Base-by-base conservation (phyloP, 2,888 invertebrate species). In the Stictocephala bisonia region DNA sequence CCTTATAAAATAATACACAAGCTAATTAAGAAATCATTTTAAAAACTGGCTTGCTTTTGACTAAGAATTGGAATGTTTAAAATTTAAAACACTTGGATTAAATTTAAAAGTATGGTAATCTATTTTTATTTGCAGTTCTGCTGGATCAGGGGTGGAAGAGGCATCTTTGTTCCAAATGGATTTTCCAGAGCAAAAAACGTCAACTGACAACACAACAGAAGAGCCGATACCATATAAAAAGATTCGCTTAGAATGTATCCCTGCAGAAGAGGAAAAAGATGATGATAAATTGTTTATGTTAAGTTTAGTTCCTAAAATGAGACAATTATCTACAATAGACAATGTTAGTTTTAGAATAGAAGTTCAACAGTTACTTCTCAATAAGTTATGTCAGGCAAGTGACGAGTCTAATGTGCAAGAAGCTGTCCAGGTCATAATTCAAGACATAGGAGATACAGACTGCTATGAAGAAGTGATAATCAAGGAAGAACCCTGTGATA, bases 261-360 rank as follows among this genome's bases (percentile, higher is more conserved):
- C 60, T 2, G 35, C 60, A 7, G 66, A 66, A 7, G 66, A 50
- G 24, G 31, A 44, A 1, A 44, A 50, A 13, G 18, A 68, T 15
- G 68, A 68, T n/a, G 68, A 68, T 29, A 68, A 68, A 50, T 26
- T 20, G 15, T 68, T 68, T 44, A 31, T 68, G 44, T 9, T 68
- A 31, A 50, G 50, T 13, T 27, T 68, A 13, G 31, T 68, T 18
- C 68, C 68, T 9, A 50, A 31, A 13, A 68, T 68, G 68, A 68
- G 50, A 50, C 50, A 44, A n/a, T 18, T 68, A 20, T 29, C 68
- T 18, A 48, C 18, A 1, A 27, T 27, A n/a, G 50, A 68, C 48
- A 74, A 71, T 24, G 44, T 73, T 27, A 27, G 58, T 41, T 50
- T 48, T 26, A 53, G 20, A 44, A 22, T 50, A 2, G 50, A 31